A percentile compares a stretch with the other conserved stretches of the same genome.
Evolutionary conservation across 2,888 invertebrate species (phyloP).

Genomic region (Nyleta sp.): DNA sequence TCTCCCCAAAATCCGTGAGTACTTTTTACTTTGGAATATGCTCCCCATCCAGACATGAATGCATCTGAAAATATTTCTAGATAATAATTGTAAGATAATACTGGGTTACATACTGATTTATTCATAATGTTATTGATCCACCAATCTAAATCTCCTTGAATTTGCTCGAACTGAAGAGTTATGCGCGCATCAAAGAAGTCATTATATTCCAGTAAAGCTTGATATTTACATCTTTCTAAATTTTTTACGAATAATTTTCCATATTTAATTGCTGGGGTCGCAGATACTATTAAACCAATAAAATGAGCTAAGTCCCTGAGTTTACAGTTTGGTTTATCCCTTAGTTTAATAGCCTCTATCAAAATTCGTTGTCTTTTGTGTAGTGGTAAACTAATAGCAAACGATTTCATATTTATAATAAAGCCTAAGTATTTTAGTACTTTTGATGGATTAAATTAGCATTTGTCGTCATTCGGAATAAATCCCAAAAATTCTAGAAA

Average conservation of each 20-base stretch:
- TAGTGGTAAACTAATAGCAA: not conserved
- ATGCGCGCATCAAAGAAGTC: not conserved
- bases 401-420: not conserved
- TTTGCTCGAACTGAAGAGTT: not conserved
- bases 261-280: constrained; percentile 49
- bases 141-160: constrained; percentile 19
- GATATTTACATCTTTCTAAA: not conserved
- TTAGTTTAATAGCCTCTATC: not conserved
- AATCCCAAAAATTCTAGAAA: not conserved
- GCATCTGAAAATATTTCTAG: constrained; percentile 26
- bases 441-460: not conserved
- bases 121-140: constrained; percentile 33
- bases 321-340: constrained; percentile 14
- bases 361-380: not conserved
- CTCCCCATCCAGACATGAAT: constrained; percentile 30
- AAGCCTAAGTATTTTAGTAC: not conserved
- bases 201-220: not conserved
- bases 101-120: constrained; percentile 1
- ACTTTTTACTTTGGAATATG: too few relatives aligned
- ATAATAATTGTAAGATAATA: constrained; percentile 9
- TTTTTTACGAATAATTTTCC: constrained; percentile 3
- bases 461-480: not conserved
- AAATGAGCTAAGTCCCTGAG: constrained; percentile 46
- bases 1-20: too few relatives aligned
- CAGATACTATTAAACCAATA: constrained; percentile 33